Percentiles rank a stretch among this genome's conserved stretches.
Evolutionary conservation across 2,113 vertebrate species (phyloP).

Genomic region (Triplophysa tibetana): DNA sequence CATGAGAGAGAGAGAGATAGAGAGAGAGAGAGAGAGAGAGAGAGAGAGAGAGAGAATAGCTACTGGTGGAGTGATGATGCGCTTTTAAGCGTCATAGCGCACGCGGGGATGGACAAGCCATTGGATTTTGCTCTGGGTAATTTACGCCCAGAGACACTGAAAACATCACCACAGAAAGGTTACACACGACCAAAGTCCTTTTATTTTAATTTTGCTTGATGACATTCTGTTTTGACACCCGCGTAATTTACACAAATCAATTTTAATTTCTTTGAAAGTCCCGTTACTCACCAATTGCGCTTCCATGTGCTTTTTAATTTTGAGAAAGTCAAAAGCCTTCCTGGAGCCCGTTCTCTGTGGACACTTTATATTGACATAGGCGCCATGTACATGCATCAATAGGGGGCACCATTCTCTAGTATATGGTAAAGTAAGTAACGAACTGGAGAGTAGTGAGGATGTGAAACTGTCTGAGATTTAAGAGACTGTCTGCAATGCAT

Average conservation of each 20-base stretch:
- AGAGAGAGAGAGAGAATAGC: conserved; percentile 3
- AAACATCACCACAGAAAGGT: not conserved
- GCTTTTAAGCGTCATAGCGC: conserved; percentile 40
- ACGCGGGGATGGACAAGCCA: not conserved
- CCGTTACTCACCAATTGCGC: not conserved
- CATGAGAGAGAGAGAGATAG: conserved; percentile 12
- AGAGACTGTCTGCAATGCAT: too few relatives aligned
- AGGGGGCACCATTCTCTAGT: conserved; percentile 41
- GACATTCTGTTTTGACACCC: not conserved
- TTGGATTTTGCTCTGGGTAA: not conserved
- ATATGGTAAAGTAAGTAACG: not conserved
- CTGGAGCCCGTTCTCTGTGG: not conserved
- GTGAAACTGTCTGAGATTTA: too few relatives aligned
- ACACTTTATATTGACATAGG: not conserved
- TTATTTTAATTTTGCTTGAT: not conserved
- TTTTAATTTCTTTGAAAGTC: not conserved
- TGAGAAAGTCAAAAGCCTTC: not conserved
- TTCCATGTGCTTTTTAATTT: not conserved
- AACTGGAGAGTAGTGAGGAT: too few relatives aligned
- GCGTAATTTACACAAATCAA: not conserved
- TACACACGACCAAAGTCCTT: not conserved
- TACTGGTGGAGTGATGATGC: conserved; percentile 15
- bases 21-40: conserved; percentile 14
- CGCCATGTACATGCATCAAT: not conserved
- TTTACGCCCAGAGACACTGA: not conserved